Conservation (phyloP, 1,140 invertebrate genomes). For the Drosophila lacertosa region DNA sequence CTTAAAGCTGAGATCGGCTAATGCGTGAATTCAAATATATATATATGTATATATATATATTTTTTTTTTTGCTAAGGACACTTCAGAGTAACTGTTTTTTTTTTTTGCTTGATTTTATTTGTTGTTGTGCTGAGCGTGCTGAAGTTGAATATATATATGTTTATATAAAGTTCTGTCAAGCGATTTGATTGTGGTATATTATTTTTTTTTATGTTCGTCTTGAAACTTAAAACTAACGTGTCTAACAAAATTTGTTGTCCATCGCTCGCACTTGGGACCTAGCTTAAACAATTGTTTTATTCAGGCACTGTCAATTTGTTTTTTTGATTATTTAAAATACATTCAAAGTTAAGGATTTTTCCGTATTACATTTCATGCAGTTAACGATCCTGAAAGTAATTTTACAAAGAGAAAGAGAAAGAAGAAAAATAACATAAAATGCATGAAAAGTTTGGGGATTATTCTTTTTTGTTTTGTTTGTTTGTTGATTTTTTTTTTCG, state of each 20-base stretch:
- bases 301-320: slow-evolving; percentile 52
- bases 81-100: slow-evolving; percentile 64
- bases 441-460: slow-evolving; percentile 30
- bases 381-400: slow-evolving; percentile 83
- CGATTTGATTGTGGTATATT: slow-evolving; percentile 28
- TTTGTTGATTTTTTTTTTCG: too few species aligned
- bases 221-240: slow-evolving; percentile 8
- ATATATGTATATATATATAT: too few species aligned
- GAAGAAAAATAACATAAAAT: slow-evolving; percentile 21
- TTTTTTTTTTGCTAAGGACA: slow-evolving; percentile 70
- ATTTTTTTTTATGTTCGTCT: not conserved
- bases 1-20: slow-evolving; percentile 42
- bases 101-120: not conserved
- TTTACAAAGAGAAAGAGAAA: slow-evolving; percentile 39
- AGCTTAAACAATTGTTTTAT: slow-evolving; percentile 23
- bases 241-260: slow-evolving; percentile 25
- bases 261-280: slow-evolving; percentile 40
- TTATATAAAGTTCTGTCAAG: slow-evolving; percentile 14
- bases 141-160: slow-evolving; percentile 4
- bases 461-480: too few species aligned
- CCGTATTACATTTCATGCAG: slow-evolving; percentile 84
- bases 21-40: slow-evolving; percentile 33
- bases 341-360: slow-evolving; percentile 82
- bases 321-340: slow-evolving; percentile 64
- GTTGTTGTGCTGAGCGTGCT: slow-evolving; percentile 37